Percentiles rank a stretch among this genome's conserved stretches.
These are phyloP conservation scores for Parazoanthus swiftii DNA, from an alignment of 92 coral and sea anemone species.

Conservation along the genomic window DNA sequence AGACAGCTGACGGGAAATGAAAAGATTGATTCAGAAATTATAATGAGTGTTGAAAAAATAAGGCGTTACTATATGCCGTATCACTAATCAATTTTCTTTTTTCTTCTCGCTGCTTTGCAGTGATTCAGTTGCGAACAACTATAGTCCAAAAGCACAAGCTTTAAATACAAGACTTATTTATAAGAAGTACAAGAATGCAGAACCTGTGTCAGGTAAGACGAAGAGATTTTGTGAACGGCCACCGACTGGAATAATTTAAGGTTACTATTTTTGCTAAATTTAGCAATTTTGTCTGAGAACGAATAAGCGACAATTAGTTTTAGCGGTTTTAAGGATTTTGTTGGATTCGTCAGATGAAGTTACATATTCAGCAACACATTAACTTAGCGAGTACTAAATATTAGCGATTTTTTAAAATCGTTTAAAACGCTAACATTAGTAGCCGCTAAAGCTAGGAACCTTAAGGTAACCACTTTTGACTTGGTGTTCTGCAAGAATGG, in stretches of 20 bases:
- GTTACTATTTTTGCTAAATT: too few relatives aligned
- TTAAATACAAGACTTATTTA: slow-evolving; percentile 82
- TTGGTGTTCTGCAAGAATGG: too few relatives aligned
- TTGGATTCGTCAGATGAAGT: too few relatives aligned
- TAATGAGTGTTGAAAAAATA: neutral
- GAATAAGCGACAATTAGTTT: too few relatives aligned
- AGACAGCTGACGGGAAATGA: neutral
- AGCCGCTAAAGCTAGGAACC: too few relatives aligned
- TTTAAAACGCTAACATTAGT: too few relatives aligned
- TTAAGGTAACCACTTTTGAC: too few relatives aligned
- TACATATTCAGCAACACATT: too few relatives aligned
- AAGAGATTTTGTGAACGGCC: neutral
- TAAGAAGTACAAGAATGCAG: slow-evolving; percentile 59
- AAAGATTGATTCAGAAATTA: neutral
- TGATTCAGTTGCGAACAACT: slow-evolving; percentile 98
- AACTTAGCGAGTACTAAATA: too few relatives aligned
- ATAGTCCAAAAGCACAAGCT: slow-evolving; percentile 90
- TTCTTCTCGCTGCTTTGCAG: slow-evolving; percentile 42
- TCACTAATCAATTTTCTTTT: neutral
- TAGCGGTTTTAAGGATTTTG: too few relatives aligned
- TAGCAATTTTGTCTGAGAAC: too few relatives aligned
- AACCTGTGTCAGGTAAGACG: slow-evolving; percentile 25
- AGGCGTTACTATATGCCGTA: neutral
- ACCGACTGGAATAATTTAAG: neutral
- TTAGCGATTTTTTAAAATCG: too few relatives aligned